These are phyloP conservation scores for Dicrurus megarhynchus DNA, from an alignment of 2,113 vertebrate species.

Conservation along the genomic window DNA sequence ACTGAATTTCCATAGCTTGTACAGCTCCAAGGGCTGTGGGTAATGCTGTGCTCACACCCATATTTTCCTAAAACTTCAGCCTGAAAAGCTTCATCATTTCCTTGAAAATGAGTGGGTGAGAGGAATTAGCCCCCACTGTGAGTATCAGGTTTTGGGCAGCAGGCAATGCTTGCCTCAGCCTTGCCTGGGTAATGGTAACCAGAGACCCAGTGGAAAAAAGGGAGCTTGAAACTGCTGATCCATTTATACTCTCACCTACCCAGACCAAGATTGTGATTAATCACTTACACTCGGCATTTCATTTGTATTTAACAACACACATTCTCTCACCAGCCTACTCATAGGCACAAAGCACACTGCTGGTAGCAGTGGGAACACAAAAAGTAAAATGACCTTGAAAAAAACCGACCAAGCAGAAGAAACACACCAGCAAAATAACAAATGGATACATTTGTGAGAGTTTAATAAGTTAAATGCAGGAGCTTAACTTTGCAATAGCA, in stretches of 20 bases:
- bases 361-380: background rate
- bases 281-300: background rate
- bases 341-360: background rate
- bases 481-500: background rate
- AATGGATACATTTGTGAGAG: background rate
- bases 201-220: background rate
- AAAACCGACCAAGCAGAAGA: background rate
- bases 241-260: background rate
- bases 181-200: background rate
- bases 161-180: background rate
- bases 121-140: background rate
- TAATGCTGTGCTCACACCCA: background rate
- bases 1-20: background rate
- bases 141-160: constrained; percentile 39
- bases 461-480: background rate
- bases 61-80: background rate
- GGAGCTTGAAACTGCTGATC: background rate
- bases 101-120: background rate
- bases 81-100: background rate
- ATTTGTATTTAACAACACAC: background rate
- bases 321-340: background rate
- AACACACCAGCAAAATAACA: background rate
- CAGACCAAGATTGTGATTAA: background rate
- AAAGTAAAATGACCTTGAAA: background rate
- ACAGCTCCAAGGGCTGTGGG: background rate